Evolutionary conservation across 2,113 vertebrate genomes (phyloP).

Genomic region (Rhagologus leucostigma): DNA sequence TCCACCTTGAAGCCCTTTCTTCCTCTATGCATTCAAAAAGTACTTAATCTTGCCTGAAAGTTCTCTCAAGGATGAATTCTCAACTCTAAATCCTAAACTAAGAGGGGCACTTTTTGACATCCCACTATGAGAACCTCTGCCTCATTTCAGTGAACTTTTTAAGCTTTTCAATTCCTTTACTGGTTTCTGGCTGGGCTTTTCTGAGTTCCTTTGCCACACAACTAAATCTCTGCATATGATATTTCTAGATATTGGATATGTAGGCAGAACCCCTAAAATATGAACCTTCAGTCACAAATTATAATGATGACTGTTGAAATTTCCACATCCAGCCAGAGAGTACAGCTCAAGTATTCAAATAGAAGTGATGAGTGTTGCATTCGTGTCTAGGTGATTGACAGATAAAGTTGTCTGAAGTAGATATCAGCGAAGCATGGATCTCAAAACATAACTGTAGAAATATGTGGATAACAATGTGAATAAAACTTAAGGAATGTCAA

Average conservation of each 20-base stretch:
- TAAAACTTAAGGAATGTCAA: background rate
- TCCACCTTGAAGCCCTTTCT: background rate
- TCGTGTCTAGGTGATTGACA: background rate
- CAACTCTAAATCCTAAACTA: background rate
- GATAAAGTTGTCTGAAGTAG: background rate
- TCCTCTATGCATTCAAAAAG: background rate
- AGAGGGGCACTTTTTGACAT: background rate
- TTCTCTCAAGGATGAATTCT: fast-evolving
- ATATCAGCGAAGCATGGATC: background rate
- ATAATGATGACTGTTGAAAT: background rate
- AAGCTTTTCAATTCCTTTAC: background rate
- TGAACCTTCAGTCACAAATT: background rate
- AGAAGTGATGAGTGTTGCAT: background rate
- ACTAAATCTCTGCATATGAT: background rate
- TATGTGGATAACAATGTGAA: background rate
- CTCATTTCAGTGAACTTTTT: background rate
- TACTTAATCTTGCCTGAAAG: background rate
- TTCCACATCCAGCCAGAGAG: background rate
- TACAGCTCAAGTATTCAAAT: background rate
- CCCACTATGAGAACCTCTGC: background rate
- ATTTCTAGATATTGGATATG: background rate
- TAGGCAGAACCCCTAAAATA: background rate
- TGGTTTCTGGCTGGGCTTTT: background rate
- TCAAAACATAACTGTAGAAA: background rate
- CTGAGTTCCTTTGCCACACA: background rate